A percentile compares a stretch with the other conserved stretches of the same genome.
phyloP scores from a whole-genome alignment of 2,113 vertebrate genomes.

The Accipiter cooperii region DNA sequence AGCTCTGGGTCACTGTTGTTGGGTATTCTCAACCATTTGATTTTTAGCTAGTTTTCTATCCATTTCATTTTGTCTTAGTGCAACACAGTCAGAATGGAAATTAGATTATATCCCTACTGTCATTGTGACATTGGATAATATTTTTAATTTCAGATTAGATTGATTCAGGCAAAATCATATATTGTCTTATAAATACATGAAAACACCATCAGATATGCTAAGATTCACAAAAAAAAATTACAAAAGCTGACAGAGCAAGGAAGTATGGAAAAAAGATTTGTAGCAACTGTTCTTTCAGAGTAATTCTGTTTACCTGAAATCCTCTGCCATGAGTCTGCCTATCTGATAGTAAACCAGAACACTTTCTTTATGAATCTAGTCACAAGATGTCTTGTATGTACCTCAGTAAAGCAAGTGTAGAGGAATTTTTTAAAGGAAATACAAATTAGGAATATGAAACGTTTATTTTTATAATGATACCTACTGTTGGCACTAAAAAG shows the following conservation, averaged over 20 bases:
- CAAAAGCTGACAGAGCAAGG: background rate
- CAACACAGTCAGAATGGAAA: background rate
- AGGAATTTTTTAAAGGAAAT: background rate
- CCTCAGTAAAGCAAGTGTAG: background rate
- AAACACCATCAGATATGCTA: background rate
- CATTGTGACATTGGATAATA: background rate
- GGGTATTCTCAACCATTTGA: background rate
- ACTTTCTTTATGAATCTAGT: background rate
- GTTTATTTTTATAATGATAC: background rate
- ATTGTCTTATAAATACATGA: background rate
- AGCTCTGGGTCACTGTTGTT: background rate
- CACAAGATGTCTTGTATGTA: background rate
- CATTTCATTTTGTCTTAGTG: background rate
- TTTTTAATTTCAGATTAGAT: background rate
- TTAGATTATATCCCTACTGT: background rate
- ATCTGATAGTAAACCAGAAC: background rate
- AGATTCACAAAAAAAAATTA: background rate
- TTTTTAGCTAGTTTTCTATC: background rate
- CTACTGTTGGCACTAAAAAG: background rate
- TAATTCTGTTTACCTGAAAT: background rate
- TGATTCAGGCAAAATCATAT: background rate
- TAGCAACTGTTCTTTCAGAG: background rate
- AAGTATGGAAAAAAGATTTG: background rate
- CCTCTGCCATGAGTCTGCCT: background rate
- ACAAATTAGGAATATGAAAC: background rate